Evolutionary conservation across 2,113 vertebrate species (phyloP).

Genomic region (Henicopernis longicauda): DNA sequence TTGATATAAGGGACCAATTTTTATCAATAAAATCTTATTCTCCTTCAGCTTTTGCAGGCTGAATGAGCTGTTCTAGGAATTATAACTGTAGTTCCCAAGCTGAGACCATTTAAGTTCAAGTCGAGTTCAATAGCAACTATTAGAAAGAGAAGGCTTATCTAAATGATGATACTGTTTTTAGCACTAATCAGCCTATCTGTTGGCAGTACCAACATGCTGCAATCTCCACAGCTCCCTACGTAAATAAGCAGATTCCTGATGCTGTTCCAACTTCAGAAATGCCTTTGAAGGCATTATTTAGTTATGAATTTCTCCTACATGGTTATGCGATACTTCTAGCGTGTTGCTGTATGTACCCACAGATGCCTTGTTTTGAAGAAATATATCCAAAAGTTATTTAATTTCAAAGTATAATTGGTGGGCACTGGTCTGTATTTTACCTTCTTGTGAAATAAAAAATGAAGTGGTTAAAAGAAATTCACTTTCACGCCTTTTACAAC

Average conservation of each 20-base stretch:
- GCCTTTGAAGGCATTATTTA: slow-evolving; percentile 63
- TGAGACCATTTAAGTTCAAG: slow-evolving; percentile 42
- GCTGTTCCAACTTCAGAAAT: slow-evolving; percentile 63
- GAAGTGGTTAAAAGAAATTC: neutral
- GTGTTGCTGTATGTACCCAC: neutral
- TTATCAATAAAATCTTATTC: neutral
- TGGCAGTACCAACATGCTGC: slow-evolving; percentile 62
- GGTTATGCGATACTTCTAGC: neutral
- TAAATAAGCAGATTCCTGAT: slow-evolving; percentile 75
- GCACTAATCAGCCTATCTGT: slow-evolving; percentile 60
- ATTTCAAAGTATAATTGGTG: neutral
- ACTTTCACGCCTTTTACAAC: neutral
- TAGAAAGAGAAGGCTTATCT: slow-evolving; percentile 58
- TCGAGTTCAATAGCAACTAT: slow-evolving; percentile 39
- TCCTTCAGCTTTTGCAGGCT: neutral
- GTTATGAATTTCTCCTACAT: slow-evolving; percentile 18
- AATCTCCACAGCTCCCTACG: slow-evolving; percentile 57
- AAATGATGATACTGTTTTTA: slow-evolving; percentile 64
- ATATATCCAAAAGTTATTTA: neutral
- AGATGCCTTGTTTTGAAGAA: neutral
- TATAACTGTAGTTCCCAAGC: neutral
- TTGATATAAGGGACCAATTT: neutral
- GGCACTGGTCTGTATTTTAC: neutral
- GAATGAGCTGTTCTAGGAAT: neutral
- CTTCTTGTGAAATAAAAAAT: neutral